Conservation (phyloP, 2,113 vertebrate genomes). For the Thermophis baileyi region DNA sequence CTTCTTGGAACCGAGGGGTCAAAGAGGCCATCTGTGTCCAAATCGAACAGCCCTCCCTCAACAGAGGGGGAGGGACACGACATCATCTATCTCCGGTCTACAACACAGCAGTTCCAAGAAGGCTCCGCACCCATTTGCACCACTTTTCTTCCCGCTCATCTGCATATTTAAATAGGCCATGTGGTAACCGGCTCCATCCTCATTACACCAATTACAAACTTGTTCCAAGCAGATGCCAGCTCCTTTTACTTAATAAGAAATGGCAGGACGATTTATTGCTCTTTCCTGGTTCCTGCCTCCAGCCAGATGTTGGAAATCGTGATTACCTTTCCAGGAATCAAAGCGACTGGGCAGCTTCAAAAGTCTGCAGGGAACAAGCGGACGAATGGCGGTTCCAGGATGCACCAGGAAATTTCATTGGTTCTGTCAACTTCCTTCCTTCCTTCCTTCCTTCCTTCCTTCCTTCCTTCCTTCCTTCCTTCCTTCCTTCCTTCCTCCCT, state of each 20-base stretch:
- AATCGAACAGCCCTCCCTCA: too few species aligned
- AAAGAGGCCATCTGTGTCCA: too few species aligned
- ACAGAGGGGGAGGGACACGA: too few species aligned
- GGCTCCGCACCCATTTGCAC: too few species aligned
- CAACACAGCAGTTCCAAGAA: too few species aligned
- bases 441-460: neutral
- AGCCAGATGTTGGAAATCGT: neutral
- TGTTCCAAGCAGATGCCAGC: neutral
- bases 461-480: neutral
- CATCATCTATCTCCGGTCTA: too few species aligned
- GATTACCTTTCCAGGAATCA: neutral
- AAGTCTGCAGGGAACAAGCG: neutral
- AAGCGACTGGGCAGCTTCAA: neutral
- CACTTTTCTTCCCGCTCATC: neutral
- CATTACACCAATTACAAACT: neutral
- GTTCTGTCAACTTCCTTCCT: neutral
- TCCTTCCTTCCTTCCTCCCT: neutral
- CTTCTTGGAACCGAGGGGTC: too few species aligned
- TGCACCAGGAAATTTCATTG: neutral
- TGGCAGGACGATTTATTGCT: neutral
- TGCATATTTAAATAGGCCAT: neutral
- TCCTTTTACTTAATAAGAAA: neutral
- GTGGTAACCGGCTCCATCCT: neutral
- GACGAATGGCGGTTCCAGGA: neutral
- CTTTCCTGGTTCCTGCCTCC: neutral